Evolutionary conservation across 37 sponge, comb jelly and placozoan genomes (phyloP).

Genomic region (Mnemiopsis leidyi): DNA sequence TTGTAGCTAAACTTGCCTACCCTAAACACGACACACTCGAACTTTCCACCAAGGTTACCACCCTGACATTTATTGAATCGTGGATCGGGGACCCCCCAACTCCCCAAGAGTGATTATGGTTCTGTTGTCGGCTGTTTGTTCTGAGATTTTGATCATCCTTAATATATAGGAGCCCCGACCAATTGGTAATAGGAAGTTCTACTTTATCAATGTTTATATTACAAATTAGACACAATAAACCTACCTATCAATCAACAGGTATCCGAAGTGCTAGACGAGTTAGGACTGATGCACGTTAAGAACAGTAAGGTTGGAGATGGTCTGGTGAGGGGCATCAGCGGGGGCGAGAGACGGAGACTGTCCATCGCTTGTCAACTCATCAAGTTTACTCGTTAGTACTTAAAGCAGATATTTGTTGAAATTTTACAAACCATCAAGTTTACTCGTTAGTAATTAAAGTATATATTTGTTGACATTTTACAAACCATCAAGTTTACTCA

Average conservation of each 20-base stretch:
- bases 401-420: no score
- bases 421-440: slow-evolving; percentile 64
- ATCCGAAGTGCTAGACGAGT: slow-evolving; percentile 49
- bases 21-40: not conserved
- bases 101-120: no score
- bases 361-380: slow-evolving; percentile 61
- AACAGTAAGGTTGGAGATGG: slow-evolving; percentile 45
- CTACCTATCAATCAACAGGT: slow-evolving; percentile 42
- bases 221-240: no score
- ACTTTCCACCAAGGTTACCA: slow-evolving; percentile 7
- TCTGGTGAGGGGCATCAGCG: slow-evolving; percentile 47
- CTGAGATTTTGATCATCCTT: no score
- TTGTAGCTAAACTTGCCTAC: slow-evolving; percentile 63
- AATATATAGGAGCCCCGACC: no score
- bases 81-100: no score
- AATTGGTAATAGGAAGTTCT: no score
- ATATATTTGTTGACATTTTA: no score
- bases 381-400: slow-evolving; percentile 53
- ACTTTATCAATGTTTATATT: no score
- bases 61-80: no score
- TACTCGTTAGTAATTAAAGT: slow-evolving; percentile 34
- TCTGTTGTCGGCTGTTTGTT: no score
- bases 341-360: slow-evolving; percentile 58
- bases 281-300: slow-evolving; percentile 54
- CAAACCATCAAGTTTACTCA: slow-evolving; percentile 61